Conservation (phyloP, 1,140 invertebrate genomes). For the Brachionus calyciflorus region DNA sequence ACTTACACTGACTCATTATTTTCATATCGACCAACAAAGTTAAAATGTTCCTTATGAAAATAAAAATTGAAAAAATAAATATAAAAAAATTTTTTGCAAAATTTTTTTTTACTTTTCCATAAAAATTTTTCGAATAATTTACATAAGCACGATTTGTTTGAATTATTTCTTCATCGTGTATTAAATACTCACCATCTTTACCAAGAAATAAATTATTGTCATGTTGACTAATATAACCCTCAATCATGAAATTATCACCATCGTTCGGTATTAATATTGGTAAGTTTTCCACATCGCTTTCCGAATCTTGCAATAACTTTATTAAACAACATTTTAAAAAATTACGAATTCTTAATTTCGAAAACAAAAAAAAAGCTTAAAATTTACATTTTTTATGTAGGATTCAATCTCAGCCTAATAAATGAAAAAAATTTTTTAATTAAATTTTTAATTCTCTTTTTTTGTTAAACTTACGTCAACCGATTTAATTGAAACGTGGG, state of each 20-base stretch:
- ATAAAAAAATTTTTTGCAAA: neutral
- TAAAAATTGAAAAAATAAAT: neutral
- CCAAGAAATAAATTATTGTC: neutral
- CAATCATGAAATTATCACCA: neutral
- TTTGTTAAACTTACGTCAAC: conserved; percentile 20
- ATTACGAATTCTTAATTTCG: too few relatives aligned
- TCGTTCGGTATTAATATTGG: conserved; percentile 19
- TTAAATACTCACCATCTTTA: neutral
- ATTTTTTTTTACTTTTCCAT: neutral
- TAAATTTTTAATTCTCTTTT: neutral
- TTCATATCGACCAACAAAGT: neutral
- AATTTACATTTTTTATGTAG: too few relatives aligned
- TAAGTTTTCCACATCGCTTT: neutral
- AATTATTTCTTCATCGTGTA: conserved; percentile 14
- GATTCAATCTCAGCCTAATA: neutral
- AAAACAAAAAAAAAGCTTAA: too few relatives aligned
- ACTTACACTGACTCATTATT: neutral
- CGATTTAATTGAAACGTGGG: neutral
- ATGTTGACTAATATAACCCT: conserved; percentile 23
- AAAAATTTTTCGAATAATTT: conserved; percentile 25
- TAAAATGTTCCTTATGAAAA: conserved; percentile 17
- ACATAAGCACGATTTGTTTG: conserved; percentile 27
- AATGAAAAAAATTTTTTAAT: neutral
- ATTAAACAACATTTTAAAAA: too few relatives aligned
- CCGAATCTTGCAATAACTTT: neutral